Evolutionary conservation across 2,113 vertebrate species (phyloP).

Genomic region (Aspiorhynchus laticeps): DNA sequence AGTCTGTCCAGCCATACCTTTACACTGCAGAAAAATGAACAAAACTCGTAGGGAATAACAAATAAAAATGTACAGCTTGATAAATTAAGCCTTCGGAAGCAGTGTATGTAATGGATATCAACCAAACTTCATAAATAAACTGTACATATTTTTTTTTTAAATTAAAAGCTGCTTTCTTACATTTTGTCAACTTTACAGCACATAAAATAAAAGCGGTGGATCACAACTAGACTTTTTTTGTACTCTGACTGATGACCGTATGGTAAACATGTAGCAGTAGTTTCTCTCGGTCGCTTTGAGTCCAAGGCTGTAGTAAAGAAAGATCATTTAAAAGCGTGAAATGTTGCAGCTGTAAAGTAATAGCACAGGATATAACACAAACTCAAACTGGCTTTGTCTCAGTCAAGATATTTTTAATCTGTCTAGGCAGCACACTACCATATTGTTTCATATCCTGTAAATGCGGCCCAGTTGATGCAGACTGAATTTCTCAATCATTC

Average conservation of each 20-base stretch:
- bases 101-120: conserved; percentile 74
- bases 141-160: conserved; percentile 45
- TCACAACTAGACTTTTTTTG: conserved; percentile 84
- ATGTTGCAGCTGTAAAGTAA: not conserved
- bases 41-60: conserved; percentile 17
- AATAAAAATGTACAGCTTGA: conserved; percentile 68
- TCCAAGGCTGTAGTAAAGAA: not conserved
- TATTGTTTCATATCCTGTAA: not conserved
- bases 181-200: conserved; percentile 56
- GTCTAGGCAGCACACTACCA: not conserved
- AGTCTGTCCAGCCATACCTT: conserved; percentile 76
- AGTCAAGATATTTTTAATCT: not conserved
- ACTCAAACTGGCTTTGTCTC: not conserved
- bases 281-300: not conserved
- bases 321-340: too few species aligned
- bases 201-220: conserved; percentile 66
- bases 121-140: conserved; percentile 76
- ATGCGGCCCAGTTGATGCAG: not conserved
- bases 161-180: conserved; percentile 24
- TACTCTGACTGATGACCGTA: conserved; percentile 68
- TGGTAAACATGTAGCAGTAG: conserved; percentile 8
- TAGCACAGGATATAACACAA: not conserved
- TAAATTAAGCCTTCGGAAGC: conserved; percentile 75
- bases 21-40: conserved; percentile 62
- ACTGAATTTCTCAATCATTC: not conserved